These are phyloP conservation scores for Tympanoctomys barrerae DNA, from an alignment of 2,797 vertebrate species.

Conservation along the genomic window DNA sequence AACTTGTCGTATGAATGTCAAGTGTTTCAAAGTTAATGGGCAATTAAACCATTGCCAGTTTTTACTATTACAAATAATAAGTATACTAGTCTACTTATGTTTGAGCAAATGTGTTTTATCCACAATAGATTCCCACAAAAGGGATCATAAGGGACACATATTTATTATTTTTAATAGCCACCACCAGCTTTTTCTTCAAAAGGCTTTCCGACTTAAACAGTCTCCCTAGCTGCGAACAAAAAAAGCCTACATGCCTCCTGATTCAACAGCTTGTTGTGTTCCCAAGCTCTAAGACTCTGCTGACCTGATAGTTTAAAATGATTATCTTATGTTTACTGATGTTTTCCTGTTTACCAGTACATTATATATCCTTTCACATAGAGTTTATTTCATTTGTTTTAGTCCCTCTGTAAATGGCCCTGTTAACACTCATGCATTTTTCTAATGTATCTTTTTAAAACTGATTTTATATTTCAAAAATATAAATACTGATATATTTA, in stretches of 20 bases:
- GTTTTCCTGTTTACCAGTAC: conserved; percentile 1
- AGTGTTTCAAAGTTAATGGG: not conserved
- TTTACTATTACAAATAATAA: conserved; percentile 55
- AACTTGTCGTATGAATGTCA: not conserved
- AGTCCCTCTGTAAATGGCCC: not conserved
- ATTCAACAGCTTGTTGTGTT: not conserved
- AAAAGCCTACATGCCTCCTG: conserved; percentile 6
- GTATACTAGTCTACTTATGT: conserved; percentile 2
- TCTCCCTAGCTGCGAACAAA: conserved; percentile 27
- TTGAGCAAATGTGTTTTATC: conserved; percentile 61
- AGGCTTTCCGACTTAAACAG: conserved; percentile 38
- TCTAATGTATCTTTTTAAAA: conserved; percentile 41
- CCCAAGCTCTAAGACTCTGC: conserved; percentile 12
- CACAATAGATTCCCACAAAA: not conserved
- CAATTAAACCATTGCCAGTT: conserved; percentile 18
- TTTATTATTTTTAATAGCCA: conserved; percentile 56
- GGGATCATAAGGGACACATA: not conserved
- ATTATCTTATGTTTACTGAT: not conserved
- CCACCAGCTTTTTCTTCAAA: conserved; percentile 47
- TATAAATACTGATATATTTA: not conserved
- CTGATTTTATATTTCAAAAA: conserved; percentile 44
- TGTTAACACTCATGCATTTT: conserved; percentile 9
- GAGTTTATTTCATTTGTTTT: conserved; percentile 8
- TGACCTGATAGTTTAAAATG: conserved; percentile 10
- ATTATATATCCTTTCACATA: conserved; percentile 4